These are phyloP conservation scores for Peromyscus attwateri DNA, from an alignment of 2,797 vertebrate species.

Conservation along the genomic window DNA sequence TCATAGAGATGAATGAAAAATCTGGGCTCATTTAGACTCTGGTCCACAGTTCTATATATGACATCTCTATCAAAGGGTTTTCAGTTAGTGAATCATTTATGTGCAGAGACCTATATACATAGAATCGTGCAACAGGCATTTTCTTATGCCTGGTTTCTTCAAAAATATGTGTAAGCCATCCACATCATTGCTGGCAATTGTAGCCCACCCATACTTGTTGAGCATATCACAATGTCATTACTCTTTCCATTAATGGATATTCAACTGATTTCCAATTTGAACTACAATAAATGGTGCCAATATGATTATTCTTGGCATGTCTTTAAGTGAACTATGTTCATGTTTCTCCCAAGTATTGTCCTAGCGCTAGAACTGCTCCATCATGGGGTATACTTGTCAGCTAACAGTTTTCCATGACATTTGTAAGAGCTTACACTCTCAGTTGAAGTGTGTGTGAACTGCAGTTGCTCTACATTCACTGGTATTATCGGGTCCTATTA, in stretches of 20 bases:
- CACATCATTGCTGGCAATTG: not conserved
- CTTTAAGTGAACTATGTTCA: slow-evolving; percentile 25
- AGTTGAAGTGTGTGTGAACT: not conserved
- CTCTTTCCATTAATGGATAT: not conserved
- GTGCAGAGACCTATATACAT: not conserved
- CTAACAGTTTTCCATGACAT: not conserved
- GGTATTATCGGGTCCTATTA: not conserved
- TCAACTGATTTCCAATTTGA: not conserved
- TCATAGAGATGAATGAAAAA: not conserved
- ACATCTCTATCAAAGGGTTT: not conserved
- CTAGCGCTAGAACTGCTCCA: not conserved
- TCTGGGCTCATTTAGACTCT: not conserved
- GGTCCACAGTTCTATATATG: fast-evolving
- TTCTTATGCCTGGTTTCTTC: slow-evolving; percentile 8
- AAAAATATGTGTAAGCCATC: not conserved
- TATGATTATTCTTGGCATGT: not conserved
- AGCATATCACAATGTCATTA: not conserved
- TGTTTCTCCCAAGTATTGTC: slow-evolving; percentile 25
- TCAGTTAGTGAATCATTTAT: not conserved
- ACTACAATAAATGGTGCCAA: not conserved
- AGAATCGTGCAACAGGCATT: not conserved
- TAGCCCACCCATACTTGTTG: not conserved
- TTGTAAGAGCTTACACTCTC: slow-evolving; percentile 31
- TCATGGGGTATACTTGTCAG: not conserved
- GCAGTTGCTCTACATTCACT: not conserved